A percentile compares a stretch with the other conserved stretches of the same genome.
These are phyloP conservation scores for Poeciliopsis gracilis DNA, from an alignment of 2,797 vertebrate genomes.

Conservation along the genomic window DNA sequence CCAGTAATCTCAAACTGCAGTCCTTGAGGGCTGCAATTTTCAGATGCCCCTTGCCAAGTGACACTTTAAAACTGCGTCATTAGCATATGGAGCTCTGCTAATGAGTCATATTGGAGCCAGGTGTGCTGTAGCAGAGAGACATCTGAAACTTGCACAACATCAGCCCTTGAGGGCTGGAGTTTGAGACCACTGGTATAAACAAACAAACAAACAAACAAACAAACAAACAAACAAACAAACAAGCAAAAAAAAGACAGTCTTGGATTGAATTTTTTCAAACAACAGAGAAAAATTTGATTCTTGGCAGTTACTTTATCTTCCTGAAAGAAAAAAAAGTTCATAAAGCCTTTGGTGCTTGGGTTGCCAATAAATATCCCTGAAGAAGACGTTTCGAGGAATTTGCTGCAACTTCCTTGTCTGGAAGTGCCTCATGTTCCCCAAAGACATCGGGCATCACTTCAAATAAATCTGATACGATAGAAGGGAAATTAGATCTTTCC, in stretches of 20 bases:
- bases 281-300: background rate
- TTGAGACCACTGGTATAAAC: background rate
- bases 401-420: constrained; percentile 21
- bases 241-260: background rate
- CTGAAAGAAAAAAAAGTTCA: constrained; percentile 12
- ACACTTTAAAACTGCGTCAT: too few relatives aligned
- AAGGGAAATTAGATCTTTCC: constrained; percentile 37
- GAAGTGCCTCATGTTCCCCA: constrained; percentile 4
- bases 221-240: background rate
- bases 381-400: constrained; percentile 14
- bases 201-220: background rate
- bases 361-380: constrained; percentile 11
- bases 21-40: too few relatives aligned
- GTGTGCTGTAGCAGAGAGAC: too few relatives aligned
- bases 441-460: constrained; percentile 42
- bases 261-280: background rate
- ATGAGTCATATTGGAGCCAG: too few relatives aligned
- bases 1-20: too few relatives aligned
- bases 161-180: too few relatives aligned
- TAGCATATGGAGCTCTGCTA: too few relatives aligned
- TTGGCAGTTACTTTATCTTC: background rate
- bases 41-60: too few relatives aligned
- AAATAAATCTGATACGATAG: constrained; percentile 33
- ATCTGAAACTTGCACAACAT: too few relatives aligned
- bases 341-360: constrained; percentile 5